A percentile compares a stretch with the other conserved stretches of the same genome.
Conservation (phyloP, 2,113 vertebrate species). For the Herpetotheres cachinnans region DNA sequence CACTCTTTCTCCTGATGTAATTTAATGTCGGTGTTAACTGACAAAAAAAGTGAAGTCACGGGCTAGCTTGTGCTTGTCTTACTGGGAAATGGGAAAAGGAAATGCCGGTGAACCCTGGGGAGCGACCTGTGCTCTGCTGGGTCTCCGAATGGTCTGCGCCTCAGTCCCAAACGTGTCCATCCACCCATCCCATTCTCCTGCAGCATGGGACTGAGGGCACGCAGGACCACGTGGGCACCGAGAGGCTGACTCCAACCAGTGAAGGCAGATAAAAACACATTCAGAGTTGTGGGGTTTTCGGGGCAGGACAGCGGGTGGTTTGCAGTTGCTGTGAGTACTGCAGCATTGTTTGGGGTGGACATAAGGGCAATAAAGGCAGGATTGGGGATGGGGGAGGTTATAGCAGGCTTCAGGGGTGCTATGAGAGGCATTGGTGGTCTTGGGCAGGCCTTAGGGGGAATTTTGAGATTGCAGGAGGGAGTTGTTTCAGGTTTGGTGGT, state of each 20-base stretch:
- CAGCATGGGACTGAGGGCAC: rapidly evolving
- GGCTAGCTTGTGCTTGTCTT: not conserved
- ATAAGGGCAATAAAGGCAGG: not conserved
- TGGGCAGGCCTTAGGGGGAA: not conserved
- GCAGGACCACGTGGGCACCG: not conserved
- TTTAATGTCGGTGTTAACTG: not conserved
- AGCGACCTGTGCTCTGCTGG: not conserved
- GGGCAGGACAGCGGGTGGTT: not conserved
- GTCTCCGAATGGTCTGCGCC: not conserved
- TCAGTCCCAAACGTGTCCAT: not conserved
- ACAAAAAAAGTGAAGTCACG: not conserved
- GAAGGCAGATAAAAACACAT: not conserved
- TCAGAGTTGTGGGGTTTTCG: not conserved
- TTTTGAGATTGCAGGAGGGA: not conserved
- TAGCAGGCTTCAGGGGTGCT: not conserved
- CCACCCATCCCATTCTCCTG: not conserved
- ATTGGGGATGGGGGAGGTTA: not conserved
- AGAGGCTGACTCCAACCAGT: not conserved
- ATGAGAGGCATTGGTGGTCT: not conserved
- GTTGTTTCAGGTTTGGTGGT: not conserved
- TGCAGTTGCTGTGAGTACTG: not conserved
- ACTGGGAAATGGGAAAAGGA: not conserved
- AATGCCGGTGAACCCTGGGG: not conserved
- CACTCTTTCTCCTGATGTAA: not conserved
- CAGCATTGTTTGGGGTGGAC: not conserved